Base-by-base conservation (phyloP, 2,888 invertebrate genomes). In the Sclerodermus sp. region DNA sequence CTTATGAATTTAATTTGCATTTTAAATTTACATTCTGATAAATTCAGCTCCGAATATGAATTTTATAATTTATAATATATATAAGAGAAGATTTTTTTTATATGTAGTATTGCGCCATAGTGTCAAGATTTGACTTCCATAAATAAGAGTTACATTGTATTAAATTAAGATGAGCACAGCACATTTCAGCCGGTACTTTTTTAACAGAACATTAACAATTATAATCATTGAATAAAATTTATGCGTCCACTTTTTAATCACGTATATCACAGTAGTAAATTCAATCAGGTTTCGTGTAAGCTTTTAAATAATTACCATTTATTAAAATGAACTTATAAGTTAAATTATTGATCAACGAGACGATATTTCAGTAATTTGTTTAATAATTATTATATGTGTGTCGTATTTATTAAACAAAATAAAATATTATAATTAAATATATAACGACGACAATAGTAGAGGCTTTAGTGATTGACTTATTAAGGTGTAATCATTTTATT, bases 171-270 rank as follows among this genome's bases (percentile, higher is more conserved):
- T 51, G 53, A 70, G 67, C 67, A 72, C 66, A 72, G 70, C 67
- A 71, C 68, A 70, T 64, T 67, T 71, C 68, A 72, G 68, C 64
- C 66, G 70, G 71, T 70, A 69, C 64, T 69, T 70, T 66, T 71
- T 62, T 64, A 63, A 70, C 55, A 60, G 62, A 57, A 64, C 45
- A 57, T n/a, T n/a, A 59, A 56, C 51, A 53, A 53, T 53, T 38
- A 38, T 58, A 51, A 50, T 50, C 48, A 56, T 56, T 60, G 58
- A 52, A 62, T 56, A 38, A 64, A 53, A 57, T 59, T 46, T 63
- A 50, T 57, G 59, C 60, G 59, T 62, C 58, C 60, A 57, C 58
- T 55, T 43, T 56, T 56, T 55, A 29, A 50, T 47, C 49, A 60
- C 54, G 50, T 60, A 57, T 51, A 56, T 59, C 57, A 50, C 47